A percentile compares a stretch with the other conserved stretches of the same genome.
Conservation (phyloP, 2,113 vertebrate species). For the Peucedramus taeniatus region DNA sequence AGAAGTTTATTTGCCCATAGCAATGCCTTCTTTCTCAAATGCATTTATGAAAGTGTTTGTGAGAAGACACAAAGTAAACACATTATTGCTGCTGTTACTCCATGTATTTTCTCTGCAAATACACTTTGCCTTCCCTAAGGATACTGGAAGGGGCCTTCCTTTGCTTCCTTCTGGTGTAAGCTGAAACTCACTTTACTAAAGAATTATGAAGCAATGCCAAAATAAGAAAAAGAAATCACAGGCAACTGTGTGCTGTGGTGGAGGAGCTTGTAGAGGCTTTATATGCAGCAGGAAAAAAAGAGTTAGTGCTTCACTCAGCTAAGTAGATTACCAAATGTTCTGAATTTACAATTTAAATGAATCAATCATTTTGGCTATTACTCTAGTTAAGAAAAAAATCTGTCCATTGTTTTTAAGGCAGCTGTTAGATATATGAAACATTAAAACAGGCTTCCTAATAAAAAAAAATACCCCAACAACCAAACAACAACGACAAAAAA, state of each 20-base stretch:
- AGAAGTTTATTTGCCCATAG: background rate
- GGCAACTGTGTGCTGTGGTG: background rate
- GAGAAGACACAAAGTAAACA: constrained; percentile 2
- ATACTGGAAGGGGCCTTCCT: background rate
- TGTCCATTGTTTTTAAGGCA: background rate
- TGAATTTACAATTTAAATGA: background rate
- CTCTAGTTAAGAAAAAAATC: background rate
- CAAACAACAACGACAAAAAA: background rate
- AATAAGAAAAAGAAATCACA: background rate
- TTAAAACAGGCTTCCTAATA: background rate
- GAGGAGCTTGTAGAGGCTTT: background rate
- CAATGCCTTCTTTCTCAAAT: background rate
- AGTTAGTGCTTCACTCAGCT: background rate
- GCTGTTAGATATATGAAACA: background rate
- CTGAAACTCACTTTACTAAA: background rate
- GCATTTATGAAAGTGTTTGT: background rate
- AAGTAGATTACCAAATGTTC: constrained; percentile 15
- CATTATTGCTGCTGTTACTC: background rate
- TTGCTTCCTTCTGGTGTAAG: background rate
- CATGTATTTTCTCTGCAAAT: constrained; percentile 16
- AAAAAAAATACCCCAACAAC: background rate
- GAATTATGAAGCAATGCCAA: background rate
- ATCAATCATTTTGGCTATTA: background rate
- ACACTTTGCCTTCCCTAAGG: background rate
- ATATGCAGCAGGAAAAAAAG: background rate